A percentile compares a stretch with the other conserved stretches of the same genome.
phyloP scores from a whole-genome alignment of 2,113 vertebrate species.

The Festucalex cinctus region DNA sequence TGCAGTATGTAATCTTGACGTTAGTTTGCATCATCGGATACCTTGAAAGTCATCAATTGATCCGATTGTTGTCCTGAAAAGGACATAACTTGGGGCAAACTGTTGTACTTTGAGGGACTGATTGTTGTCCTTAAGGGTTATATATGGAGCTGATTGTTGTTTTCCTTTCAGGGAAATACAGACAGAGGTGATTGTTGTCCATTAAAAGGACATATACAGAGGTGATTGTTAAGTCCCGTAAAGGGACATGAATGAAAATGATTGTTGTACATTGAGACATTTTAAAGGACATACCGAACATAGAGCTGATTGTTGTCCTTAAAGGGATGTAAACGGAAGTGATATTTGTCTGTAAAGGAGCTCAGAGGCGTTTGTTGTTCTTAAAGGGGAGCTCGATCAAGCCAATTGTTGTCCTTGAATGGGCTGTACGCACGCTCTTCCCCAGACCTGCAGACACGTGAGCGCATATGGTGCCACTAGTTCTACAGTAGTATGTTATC shows the following conservation, averaged over 20 bases:
- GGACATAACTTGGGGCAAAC: not conserved
- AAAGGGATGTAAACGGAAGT: no score
- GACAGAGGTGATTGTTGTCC: no score
- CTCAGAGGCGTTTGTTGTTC: not conserved
- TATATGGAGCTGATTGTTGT: not conserved
- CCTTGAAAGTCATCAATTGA: no score
- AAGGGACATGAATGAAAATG: no score
- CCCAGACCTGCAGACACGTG: constrained; percentile 58
- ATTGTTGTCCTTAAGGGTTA: no score
- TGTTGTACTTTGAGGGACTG: not conserved
- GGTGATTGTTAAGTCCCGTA: no score
- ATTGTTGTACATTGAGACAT: no score
- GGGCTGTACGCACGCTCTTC: constrained; percentile 23
- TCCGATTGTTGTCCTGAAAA: not conserved
- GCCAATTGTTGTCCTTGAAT: not conserved
- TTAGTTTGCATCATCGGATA: not conserved
- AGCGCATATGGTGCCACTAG: constrained; percentile 53
- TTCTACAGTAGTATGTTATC: constrained; percentile 74
- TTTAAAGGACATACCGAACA: no score
- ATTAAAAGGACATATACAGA: no score
- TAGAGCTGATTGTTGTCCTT: no score
- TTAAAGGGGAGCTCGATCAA: no score
- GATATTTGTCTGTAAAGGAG: not conserved
- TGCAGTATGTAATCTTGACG: not conserved
- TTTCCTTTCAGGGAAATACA: no score